These are phyloP conservation scores for Loripinus fragilis DNA, from an alignment of 2,888 invertebrate genomes.

Conservation along the genomic window DNA sequence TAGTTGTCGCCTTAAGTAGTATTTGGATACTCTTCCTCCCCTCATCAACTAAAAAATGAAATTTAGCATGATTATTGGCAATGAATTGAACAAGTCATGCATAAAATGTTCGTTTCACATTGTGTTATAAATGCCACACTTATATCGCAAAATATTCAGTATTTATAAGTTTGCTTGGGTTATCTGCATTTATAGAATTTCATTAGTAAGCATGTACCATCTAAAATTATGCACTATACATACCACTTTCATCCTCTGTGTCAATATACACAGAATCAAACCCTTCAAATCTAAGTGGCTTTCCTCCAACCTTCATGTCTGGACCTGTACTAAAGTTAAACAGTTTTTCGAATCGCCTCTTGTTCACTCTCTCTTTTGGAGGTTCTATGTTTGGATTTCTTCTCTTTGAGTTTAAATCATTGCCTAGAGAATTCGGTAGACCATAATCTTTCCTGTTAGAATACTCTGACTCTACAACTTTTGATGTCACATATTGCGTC, in stretches of 20 bases:
- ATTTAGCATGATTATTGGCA: too few species aligned
- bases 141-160: too few species aligned
- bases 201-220: too few species aligned
- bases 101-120: too few species aligned
- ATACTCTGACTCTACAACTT: slow-evolving; percentile 72
- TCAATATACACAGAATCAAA: slow-evolving; percentile 71
- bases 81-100: too few species aligned
- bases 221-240: slow-evolving; percentile 27
- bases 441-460: slow-evolving; percentile 71
- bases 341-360: slow-evolving; percentile 64
- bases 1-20: too few species aligned
- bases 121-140: too few species aligned
- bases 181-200: too few species aligned
- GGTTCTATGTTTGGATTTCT: slow-evolving; percentile 35
- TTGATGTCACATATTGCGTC: slow-evolving; percentile 76
- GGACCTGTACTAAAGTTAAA: slow-evolving; percentile 71
- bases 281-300: slow-evolving; percentile 75
- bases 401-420: slow-evolving; percentile 26
- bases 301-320: slow-evolving; percentile 55
- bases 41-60: too few species aligned
- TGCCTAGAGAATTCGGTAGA: slow-evolving; percentile 66
- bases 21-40: too few species aligned
- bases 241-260: slow-evolving; percentile 67
- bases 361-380: slow-evolving; percentile 46
- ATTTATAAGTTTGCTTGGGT: too few species aligned